Percentiles rank a stretch among this genome's conserved stretches.
phyloP scores from a whole-genome alignment of 2,113 vertebrate genomes.

The Varanus salvator region DNA sequence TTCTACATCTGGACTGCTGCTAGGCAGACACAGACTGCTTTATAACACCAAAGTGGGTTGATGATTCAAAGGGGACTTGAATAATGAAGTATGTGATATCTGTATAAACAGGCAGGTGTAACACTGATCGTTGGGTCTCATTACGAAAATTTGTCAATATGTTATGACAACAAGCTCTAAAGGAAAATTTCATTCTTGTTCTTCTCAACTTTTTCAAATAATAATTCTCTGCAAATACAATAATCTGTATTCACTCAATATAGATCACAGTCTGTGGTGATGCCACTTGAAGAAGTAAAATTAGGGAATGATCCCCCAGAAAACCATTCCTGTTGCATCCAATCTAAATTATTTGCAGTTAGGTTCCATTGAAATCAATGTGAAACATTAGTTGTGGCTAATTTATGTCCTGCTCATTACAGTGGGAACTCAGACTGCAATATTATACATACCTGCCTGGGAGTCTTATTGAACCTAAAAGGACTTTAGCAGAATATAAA shows the following conservation, averaged over 20 bases:
- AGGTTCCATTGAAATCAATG: background rate
- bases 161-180: background rate
- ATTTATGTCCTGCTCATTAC: background rate
- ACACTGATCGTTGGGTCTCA: background rate
- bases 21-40: background rate
- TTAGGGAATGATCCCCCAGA: background rate
- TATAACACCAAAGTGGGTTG: background rate
- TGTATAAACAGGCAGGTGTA: background rate
- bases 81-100: background rate
- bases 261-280: background rate
- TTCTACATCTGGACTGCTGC: background rate
- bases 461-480: background rate
- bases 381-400: background rate
- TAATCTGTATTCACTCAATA: background rate
- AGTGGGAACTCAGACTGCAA: background rate
- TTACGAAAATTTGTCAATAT: background rate
- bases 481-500: background rate
- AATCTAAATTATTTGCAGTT: too few species aligned
- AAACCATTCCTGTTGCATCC: background rate
- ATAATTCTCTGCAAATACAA: conserved; percentile 37
- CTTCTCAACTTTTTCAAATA: background rate
- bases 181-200: conserved; percentile 3
- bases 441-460: background rate
- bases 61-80: background rate
- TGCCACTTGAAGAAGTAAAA: conserved; percentile 21